Conservation (phyloP, 2,113 vertebrate genomes). For the Bufo bufo region DNA sequence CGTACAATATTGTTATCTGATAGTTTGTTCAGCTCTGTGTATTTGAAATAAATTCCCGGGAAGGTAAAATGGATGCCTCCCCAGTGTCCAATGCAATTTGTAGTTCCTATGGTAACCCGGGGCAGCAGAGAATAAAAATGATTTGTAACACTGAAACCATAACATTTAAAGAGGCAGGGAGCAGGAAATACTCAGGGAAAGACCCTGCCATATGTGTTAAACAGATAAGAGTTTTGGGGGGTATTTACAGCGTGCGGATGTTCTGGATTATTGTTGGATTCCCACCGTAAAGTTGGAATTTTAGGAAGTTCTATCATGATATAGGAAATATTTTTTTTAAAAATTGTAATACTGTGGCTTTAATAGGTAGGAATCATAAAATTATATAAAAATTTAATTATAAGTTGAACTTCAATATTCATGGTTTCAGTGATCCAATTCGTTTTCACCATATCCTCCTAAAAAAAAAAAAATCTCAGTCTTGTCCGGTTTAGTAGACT, state of each 20-base stretch:
- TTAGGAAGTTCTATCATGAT: not conserved
- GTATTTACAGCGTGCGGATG: not conserved
- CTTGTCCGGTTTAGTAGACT: no score
- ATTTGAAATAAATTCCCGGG: constrained; percentile 40
- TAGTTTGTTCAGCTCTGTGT: constrained; percentile 18
- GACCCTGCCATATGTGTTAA: constrained; percentile 31
- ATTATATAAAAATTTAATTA: not conserved
- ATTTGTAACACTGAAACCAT: constrained; percentile 41
- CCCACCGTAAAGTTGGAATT: not conserved
- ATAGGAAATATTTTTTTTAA: not conserved
- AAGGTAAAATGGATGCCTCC: constrained; percentile 44
- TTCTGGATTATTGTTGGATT: not conserved
- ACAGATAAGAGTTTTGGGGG: constrained; percentile 16
- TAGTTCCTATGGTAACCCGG: constrained; percentile 43
- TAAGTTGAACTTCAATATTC: not conserved
- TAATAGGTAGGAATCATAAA: not conserved
- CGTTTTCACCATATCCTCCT: no score
- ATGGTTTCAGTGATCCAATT: not conserved
- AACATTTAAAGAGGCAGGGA: not conserved
- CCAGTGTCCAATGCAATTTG: constrained; percentile 40
- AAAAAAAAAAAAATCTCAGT: no score
- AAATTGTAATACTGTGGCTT: not conserved
- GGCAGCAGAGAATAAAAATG: constrained; percentile 43
- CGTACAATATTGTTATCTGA: not conserved
- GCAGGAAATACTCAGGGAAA: constrained; percentile 3